Evolutionary conservation across 2,113 vertebrate genomes (phyloP).

Genomic region (Syngnathus floridae): DNA sequence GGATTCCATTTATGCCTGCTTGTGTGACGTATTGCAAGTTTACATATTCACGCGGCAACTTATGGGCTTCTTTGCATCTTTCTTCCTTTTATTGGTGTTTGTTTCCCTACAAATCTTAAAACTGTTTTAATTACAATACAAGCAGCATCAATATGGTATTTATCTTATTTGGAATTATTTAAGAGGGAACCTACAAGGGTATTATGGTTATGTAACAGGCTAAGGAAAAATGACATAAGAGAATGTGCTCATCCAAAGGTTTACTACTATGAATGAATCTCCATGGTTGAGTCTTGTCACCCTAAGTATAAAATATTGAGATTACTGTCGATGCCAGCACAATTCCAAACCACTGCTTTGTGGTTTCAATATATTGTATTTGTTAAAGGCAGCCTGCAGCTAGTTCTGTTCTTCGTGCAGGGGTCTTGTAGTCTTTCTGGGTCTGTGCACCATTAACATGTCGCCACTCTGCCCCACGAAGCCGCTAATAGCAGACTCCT

Average conservation of each 20-base stretch:
- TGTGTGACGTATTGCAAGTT: no score
- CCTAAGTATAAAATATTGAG: conserved; percentile 11
- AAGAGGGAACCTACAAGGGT: no score
- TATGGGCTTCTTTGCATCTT: no score
- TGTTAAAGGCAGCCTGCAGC: conserved; percentile 33
- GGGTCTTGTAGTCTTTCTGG: conserved; percentile 32
- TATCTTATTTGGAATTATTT: no score
- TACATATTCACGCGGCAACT: no score
- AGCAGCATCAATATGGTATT: no score
- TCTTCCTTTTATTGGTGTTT: no score
- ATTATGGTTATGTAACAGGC: not conserved
- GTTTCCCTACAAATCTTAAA: no score
- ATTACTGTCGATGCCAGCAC: conserved; percentile 11
- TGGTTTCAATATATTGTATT: conserved; percentile 17
- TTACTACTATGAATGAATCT: not conserved
- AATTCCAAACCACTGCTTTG: conserved; percentile 29
- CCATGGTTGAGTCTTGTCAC: not conserved
- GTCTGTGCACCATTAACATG: conserved; percentile 59
- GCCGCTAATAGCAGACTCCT: conserved; percentile 58
- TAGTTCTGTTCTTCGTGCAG: conserved; percentile 24
- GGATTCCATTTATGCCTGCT: no score
- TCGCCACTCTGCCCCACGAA: conserved; percentile 57
- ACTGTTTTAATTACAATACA: no score
- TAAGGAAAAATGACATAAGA: not conserved
- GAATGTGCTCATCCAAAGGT: not conserved